Evolutionary conservation across 92 coral and sea anemone genomes (phyloP), one percentile per base, ranked within the genome.

Genomic region (Heteractis magnifica): DNA sequence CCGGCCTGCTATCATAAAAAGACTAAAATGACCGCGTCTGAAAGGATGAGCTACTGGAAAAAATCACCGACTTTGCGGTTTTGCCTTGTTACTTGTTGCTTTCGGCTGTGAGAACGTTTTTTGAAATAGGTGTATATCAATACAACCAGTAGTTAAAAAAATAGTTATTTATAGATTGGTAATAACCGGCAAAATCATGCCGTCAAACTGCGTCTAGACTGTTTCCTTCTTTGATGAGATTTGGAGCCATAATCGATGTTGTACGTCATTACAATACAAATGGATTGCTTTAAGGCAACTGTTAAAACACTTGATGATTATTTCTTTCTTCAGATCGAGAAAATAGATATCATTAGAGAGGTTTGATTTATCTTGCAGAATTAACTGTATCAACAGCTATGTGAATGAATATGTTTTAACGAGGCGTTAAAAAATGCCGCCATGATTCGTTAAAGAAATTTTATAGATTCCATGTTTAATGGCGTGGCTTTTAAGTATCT

Each of bases 331-430:
- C 44, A 52, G 79, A 76, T 13, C 73, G 73, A 68, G 18, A 8
- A 44, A 50, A 44, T 15, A n/a, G 20, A 50, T 76, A n/a, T 6
- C 56, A 52, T 20, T 52, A n/a, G 44, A 50, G 15, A 16, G 7
- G 52, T 50, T 76, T 52, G 58, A 49, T 49, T 75, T 49, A 9
- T 26, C 55, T 19, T 41, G 21, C 58, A 49, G 52, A 5, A 10
- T n/a, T 49, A 5, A 51, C 78, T 68, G 85, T 15, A 65, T 72
- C 65, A 53, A 50, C 62, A 51, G 20, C 23, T 73, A 68, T 18
- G 44, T 26, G 18, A 21, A 26, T 21, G 18, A 68, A 23, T 41
- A 68, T 20, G 73, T 68, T 68, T 68, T 68, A 68, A 68, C 64
- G 34, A 48, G 50, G 8, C 6, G 15, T 23, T 44, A 16, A 78